Conservation (phyloP, 2,113 vertebrate species). For the Balaenoptera acutorostrata region DNA sequence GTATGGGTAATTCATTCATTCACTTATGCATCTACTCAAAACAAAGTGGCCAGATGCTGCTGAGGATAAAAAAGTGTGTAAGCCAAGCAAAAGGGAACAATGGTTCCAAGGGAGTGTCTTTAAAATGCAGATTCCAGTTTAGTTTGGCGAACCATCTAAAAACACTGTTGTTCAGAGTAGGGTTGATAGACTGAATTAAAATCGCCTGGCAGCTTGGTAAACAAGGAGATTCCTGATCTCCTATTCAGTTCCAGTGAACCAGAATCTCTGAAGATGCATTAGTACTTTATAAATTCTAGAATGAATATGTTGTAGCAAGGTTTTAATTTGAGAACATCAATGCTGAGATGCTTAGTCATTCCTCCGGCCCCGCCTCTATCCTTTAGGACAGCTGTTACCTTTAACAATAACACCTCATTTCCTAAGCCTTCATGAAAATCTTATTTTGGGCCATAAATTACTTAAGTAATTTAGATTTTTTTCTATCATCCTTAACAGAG, state of each 20-base stretch:
- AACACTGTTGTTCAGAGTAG: background rate
- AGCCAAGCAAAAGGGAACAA: background rate
- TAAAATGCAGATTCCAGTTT: background rate
- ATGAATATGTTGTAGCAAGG: background rate
- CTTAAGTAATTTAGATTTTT: background rate
- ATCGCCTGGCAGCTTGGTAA: background rate
- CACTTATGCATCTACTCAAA: background rate
- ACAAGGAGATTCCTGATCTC: background rate
- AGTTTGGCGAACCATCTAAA: background rate
- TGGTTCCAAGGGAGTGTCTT: background rate
- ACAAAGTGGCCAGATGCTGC: background rate
- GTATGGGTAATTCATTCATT: background rate
- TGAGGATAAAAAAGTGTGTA: background rate
- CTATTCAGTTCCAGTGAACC: background rate
- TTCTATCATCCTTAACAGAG: slow-evolving; percentile 6
- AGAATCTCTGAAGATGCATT: background rate
- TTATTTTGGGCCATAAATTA: background rate
- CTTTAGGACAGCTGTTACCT: background rate
- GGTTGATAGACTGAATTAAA: background rate
- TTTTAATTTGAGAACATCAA: slow-evolving; percentile 3
- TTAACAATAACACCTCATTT: background rate
- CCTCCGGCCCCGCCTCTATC: background rate
- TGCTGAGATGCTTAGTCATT: background rate
- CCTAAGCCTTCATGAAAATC: background rate
- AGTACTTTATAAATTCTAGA: background rate